Evolutionary conservation across 2,113 vertebrate genomes (phyloP).

Genomic region (Monarcha castaneiventris): DNA sequence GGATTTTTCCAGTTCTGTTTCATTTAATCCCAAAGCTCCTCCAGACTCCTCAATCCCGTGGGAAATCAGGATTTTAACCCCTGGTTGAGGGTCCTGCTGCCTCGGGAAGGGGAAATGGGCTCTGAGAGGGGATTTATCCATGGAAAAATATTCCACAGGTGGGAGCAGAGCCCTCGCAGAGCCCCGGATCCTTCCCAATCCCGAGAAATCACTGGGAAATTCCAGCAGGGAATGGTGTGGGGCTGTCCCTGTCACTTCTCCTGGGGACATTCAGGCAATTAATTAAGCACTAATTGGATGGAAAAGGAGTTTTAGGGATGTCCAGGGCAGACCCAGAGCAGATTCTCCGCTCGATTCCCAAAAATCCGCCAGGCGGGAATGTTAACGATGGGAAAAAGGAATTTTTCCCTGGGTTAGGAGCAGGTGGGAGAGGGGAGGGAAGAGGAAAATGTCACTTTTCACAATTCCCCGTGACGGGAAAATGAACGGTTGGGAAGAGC

Average conservation of each 20-base stretch:
- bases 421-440: background rate
- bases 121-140: background rate
- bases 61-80: background rate
- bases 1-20: background rate
- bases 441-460: background rate
- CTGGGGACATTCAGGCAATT: background rate
- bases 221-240: background rate
- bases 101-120: background rate
- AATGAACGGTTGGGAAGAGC: background rate
- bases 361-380: background rate
- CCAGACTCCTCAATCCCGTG: background rate
- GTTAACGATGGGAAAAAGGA: background rate
- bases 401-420: background rate
- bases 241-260: background rate
- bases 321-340: background rate
- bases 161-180: background rate
- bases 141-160: background rate
- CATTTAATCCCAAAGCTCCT: background rate
- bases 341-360: background rate
- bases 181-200: background rate
- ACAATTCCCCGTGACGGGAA: background rate
- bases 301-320: background rate
- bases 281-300: background rate
- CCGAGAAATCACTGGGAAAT: background rate
- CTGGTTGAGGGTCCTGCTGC: background rate